Evolutionary conservation across 2,888 invertebrate genomes (phyloP), one percentile per base, ranked within the genome.

Genomic region (Troides oblongomaculatus): DNA sequence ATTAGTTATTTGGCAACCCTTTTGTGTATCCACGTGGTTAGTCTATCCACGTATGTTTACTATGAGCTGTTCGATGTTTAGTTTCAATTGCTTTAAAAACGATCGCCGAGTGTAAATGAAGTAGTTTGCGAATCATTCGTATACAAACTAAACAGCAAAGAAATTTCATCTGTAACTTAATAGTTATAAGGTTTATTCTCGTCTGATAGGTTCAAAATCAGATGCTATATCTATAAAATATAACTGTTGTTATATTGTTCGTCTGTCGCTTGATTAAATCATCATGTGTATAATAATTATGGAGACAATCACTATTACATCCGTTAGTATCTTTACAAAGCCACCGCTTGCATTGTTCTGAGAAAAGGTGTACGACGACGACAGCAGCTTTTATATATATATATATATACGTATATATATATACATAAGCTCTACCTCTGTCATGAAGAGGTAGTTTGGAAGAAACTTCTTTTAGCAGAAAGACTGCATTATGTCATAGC

Each of bases 51-150:
- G 64, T 64, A 8, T 39, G 57, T 46, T 68, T 56, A 43, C 63
- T 59, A 64, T 64, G 43, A 65, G 17, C 21, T 5, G 56, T 56
- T 61, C 60, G 64, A 64, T 53, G 36, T 64, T 58, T 62, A 23
- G 23, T 21, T 59, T 63, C 50, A 36, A 68, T 64, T 60, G 64
- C 61, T 25, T 69, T 46, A 57, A 59, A 68, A 60, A 69, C 53
- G 53, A 60, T 39, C 21, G 50, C 60, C 2, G 56, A 60, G 18
- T 64, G 50, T 39, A 64, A 68, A 65, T 64, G 65, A 30, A 53
- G 39, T 18, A n/a, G 23, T 36, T 23, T 64, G 50, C 60, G 60
- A 68, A 53, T 68, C 68, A 64, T 63, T 46, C 39, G n/a, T n/a
- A 10, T 12, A 56, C 12, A 59, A 14, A 61, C 21, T 25, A 8